These are phyloP conservation scores for Erpornis zantholeuca DNA, from an alignment of 2,113 vertebrate species.

Conservation along the genomic window DNA sequence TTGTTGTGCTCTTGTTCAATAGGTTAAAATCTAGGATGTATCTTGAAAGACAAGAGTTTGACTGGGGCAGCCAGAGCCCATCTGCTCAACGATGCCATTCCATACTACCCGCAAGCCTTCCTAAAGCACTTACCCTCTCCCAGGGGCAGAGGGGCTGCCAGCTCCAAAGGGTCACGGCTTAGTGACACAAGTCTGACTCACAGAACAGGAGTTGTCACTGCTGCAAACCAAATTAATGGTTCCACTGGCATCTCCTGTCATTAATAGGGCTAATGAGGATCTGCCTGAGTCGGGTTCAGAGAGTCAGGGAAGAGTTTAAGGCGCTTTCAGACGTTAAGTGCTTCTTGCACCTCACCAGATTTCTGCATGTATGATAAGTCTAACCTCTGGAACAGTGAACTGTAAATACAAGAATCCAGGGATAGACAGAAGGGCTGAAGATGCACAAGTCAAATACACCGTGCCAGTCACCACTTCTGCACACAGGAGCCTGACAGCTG, in stretches of 20 bases:
- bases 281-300: background rate
- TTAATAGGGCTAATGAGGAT: background rate
- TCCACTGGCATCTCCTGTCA: background rate
- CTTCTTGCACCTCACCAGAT: background rate
- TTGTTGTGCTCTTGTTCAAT: conserved; percentile 1
- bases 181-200: background rate
- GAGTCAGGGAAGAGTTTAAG: background rate
- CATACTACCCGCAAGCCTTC: background rate
- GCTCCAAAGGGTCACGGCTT: background rate
- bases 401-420: background rate
- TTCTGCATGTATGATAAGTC: background rate
- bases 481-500: fast-evolving
- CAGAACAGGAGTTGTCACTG: background rate
- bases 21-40: conserved; percentile 30
- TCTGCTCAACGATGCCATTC: background rate
- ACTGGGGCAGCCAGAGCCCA: background rate
- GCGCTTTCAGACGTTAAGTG: background rate
- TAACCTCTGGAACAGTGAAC: background rate
- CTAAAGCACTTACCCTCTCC: background rate
- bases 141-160: background rate
- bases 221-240: background rate
- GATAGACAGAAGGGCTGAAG: background rate
- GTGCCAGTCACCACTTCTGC: background rate
- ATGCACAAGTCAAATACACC: background rate
- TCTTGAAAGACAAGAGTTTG: conserved; percentile 20